A percentile compares a stretch with the other conserved stretches of the same genome.
Evolutionary conservation across 1,140 invertebrate genomes (phyloP).

Genomic region (Pogonomyrmex californicus): DNA sequence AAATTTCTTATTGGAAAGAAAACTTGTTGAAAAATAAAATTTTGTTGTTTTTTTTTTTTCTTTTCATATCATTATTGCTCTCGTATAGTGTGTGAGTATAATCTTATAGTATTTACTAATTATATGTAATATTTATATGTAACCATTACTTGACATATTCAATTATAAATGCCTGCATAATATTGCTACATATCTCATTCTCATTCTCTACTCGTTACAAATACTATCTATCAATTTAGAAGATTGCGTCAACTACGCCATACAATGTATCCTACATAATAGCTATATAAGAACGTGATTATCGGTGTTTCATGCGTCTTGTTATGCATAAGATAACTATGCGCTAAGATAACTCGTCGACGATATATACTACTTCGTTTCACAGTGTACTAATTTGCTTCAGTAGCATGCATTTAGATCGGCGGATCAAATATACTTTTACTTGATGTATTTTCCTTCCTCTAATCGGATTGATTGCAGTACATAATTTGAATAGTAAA

Average conservation of each 20-base stretch:
- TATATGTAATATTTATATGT: neutral
- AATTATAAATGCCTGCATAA: neutral
- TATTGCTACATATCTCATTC: neutral
- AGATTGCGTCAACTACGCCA: neutral
- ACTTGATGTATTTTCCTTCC: neutral
- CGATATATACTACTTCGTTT: neutral
- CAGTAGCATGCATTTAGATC: neutral
- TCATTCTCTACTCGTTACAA: neutral
- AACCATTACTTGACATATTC: neutral
- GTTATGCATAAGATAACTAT: conserved; percentile 19
- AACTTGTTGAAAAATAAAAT: neutral
- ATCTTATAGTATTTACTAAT: conserved; percentile 1
- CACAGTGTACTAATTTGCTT: neutral
- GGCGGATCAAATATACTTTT: neutral
- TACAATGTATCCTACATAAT: conserved; percentile 3
- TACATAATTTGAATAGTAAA: conserved; percentile 12
- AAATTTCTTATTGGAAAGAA: neutral
- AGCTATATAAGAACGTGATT: conserved; percentile 16
- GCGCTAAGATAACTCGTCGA: conserved; percentile 3
- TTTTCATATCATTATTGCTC: neutral
- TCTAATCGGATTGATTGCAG: conserved; percentile 34
- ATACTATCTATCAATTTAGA: conserved; percentile 18
- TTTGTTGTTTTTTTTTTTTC: neutral
- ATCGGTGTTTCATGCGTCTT: conserved; percentile 2
- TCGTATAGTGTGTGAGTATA: neutral